Evolutionary conservation across 2,888 invertebrate species (phyloP).

Genomic region (Hylaea fasciaria): DNA sequence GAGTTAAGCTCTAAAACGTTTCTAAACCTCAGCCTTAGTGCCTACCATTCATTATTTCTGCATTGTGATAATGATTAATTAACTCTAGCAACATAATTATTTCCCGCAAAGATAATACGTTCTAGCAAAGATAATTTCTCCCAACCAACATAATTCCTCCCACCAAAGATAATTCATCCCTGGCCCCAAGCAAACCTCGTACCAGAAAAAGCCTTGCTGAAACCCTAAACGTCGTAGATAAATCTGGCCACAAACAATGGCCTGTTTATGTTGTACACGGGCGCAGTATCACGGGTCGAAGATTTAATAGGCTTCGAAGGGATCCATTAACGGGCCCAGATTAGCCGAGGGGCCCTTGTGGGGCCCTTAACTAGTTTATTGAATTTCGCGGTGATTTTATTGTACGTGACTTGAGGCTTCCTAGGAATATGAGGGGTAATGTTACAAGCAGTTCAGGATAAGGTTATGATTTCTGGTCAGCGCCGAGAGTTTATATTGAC

Average conservation of each 20-base stretch:
- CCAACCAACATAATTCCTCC: background rate
- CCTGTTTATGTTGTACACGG: conserved; percentile 38
- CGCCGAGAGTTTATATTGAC: no score
- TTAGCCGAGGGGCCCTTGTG: conserved; percentile 43
- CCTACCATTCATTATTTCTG: no score
- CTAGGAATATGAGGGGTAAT: conserved; percentile 16
- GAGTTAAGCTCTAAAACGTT: no score
- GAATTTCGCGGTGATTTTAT: conserved; percentile 39
- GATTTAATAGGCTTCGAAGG: conserved; percentile 57
- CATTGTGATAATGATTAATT: no score
- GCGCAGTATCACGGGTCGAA: conserved; percentile 42
- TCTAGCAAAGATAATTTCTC: no score
- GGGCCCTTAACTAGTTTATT: conserved; percentile 41
- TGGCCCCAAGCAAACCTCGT: no score
- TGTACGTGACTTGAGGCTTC: conserved; percentile 24
- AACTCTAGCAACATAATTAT: no score
- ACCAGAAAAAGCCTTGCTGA: conserved; percentile 4
- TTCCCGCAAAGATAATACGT: no score
- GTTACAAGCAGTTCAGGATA: background rate
- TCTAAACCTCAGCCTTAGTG: no score
- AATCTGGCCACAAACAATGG: conserved; percentile 29
- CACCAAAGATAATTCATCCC: background rate
- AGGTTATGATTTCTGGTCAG: no score
- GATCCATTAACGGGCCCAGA: conserved; percentile 60
- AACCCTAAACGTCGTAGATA: conserved; percentile 17